Conservation (phyloP, 2,888 invertebrate genomes). For the Agrochola macilenta region DNA sequence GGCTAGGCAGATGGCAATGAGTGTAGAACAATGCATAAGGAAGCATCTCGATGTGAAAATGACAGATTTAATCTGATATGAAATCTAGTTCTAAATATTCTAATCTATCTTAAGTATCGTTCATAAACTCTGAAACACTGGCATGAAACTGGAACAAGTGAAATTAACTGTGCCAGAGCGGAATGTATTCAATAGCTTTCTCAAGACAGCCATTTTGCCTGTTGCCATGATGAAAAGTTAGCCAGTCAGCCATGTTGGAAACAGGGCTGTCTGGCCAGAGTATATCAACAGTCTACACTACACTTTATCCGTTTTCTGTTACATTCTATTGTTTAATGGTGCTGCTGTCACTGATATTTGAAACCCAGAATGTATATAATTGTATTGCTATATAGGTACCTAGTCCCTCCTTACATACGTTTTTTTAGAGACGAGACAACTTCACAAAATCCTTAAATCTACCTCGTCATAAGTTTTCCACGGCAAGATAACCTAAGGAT, state of each 20-base stretch:
- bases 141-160: not conserved
- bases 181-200: not conserved
- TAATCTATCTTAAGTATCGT: not conserved
- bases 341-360: not conserved
- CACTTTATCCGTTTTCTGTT: not conserved
- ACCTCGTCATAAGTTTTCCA: conserved; percentile 22
- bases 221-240: not conserved
- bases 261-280: not conserved
- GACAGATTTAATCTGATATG: not conserved
- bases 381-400: not conserved
- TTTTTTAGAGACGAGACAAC: not conserved
- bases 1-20: not conserved
- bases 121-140: not conserved
- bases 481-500: conserved; percentile 27
- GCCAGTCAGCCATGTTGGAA: not conserved
- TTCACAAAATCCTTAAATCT: not conserved
- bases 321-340: not conserved
- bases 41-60: not conserved
- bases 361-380: not conserved
- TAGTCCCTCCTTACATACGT: not conserved
- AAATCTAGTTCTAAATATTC: not conserved
- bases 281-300: not conserved
- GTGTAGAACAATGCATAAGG: not conserved
- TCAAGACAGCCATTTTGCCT: not conserved
- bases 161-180: not conserved